Evolutionary conservation across 2,888 invertebrate species (phyloP), one percentile per base, ranked within the genome.

Genomic region (Penaeus monodon): DNA sequence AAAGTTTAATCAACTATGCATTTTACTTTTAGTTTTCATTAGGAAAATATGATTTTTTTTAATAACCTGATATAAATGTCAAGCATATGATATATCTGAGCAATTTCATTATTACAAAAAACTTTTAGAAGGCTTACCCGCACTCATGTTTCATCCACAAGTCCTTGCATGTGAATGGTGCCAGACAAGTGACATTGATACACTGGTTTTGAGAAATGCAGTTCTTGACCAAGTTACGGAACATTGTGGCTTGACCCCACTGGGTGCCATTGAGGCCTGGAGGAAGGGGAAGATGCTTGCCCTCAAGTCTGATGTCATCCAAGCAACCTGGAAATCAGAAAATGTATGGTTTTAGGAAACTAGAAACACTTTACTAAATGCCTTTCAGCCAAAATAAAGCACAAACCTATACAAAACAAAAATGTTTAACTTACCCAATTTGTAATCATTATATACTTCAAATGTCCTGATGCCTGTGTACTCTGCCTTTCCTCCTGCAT

Each of bases 121-220:
- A 24, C 12, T 70, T 14, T 20, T 14, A 70, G 27, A 70, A 70
- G 14, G 96, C 97, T 96, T 93, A 99, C 97, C 98, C 97, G 97
- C 99, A 99, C 93, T 98, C 98, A 92, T 98, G 97, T 93, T 97
- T 97, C 93, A 99, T 99, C 99, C 99, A 99, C 24, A 99, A 95
- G 93, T 98, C 98, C 90, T 97, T 96, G 93, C 98, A 99, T 92
- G 97, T 97, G 92, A 98, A 97, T 22, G 97, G 97, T 92, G 96
- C 96, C 0, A 96, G 96, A 92, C 98, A 99, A 91, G 97, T 97
- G 68, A 98, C 97, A 92, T 97, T 97, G 91, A 96, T 96, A 92
- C 98, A 99, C 2, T 98, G 98, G 92, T 98, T 97, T 91, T 98
- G 97, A 6, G 98, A 98, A 24, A 97, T 96, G 92, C 99, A 99